phyloP scores from a whole-genome alignment of 1,140 invertebrate species.

The Homalodisca vitripennis region DNA sequence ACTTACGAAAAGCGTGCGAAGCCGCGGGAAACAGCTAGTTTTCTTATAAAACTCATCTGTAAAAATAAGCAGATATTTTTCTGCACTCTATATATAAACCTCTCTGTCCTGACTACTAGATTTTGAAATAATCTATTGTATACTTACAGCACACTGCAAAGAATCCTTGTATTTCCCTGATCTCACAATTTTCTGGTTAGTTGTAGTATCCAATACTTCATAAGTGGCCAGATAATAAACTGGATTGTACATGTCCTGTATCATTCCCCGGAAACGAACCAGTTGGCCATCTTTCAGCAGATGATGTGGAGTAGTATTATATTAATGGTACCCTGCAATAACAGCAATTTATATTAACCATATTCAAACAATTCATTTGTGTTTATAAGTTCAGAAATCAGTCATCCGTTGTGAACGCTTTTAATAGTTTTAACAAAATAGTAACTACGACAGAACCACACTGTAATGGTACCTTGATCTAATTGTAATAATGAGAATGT shows the following conservation, averaged over 20 bases:
- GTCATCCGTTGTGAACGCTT: no score
- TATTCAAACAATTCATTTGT: no score
- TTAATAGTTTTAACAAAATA: no score
- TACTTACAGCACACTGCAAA: constrained; percentile 57
- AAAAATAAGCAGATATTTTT: background rate
- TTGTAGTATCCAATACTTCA: constrained; percentile 61
- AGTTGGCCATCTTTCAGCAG: constrained; percentile 66
- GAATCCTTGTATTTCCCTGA: constrained; percentile 73
- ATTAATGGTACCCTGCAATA: constrained; percentile 27
- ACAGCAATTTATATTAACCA: no score
- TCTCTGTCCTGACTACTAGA: background rate
- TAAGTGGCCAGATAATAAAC: constrained; percentile 81
- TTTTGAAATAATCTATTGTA: background rate
- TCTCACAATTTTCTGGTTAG: constrained; percentile 53
- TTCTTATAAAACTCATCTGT: background rate
- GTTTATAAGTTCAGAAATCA: no score
- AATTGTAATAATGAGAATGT: no score
- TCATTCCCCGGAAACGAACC: constrained; percentile 84
- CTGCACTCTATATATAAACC: background rate
- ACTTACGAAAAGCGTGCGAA: no score
- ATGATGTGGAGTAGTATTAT: constrained; percentile 47
- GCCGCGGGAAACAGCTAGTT: no score
- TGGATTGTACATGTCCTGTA: constrained; percentile 92
- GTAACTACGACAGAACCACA: no score
- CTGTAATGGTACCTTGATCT: no score